phyloP scores from a whole-genome alignment of 2,888 invertebrate genomes.

The Elmis aenea region DNA sequence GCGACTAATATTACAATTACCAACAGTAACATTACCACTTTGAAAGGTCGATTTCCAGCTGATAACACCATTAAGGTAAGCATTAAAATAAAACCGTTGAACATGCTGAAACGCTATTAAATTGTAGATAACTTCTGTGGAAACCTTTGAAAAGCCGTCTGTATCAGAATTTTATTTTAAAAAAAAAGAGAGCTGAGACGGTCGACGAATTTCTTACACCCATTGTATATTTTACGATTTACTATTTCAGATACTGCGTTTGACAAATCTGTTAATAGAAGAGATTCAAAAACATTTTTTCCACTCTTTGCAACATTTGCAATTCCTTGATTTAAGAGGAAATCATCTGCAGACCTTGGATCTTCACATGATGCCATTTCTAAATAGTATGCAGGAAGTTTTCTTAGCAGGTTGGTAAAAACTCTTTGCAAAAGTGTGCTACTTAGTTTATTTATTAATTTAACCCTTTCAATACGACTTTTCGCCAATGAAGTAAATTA shows the following conservation, averaged over 20 bases:
- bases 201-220: no score
- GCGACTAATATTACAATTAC: conserved; percentile 9
- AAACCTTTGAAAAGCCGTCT: no score
- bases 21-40: conserved; percentile 6
- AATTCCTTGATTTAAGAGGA: conserved; percentile 26
- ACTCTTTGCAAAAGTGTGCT: no score
- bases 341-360: conserved; percentile 15
- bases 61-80: conserved; percentile 21
- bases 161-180: no score
- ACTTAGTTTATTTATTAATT: no score
- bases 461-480: no score
- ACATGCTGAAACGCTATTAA: no score
- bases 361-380: no score
- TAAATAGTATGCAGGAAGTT: conserved; percentile 10
- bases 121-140: no score
- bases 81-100: no score
- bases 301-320: conserved; percentile 18
- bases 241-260: conserved; percentile 24
- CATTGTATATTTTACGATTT: conserved; percentile 5
- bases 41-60: conserved; percentile 4
- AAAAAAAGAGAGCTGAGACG: no score
- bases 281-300: conserved; percentile 23
- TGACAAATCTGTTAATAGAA: conserved; percentile 24
- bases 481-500: no score
- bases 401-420: conserved; percentile 20